Evolutionary conservation across 2,797 vertebrate genomes (phyloP).

Genomic region (Coregonus ussuriensis): DNA sequence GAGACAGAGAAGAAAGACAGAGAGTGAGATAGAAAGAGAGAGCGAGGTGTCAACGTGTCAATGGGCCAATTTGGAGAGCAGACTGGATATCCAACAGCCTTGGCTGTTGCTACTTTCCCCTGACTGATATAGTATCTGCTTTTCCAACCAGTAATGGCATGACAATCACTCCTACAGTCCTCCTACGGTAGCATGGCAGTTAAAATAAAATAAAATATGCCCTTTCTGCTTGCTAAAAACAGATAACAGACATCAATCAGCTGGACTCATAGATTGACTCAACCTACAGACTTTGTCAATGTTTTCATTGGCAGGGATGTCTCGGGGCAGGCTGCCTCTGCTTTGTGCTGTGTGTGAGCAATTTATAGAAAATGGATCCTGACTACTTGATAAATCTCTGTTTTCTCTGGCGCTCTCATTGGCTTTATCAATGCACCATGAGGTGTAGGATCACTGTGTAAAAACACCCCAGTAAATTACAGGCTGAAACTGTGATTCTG

Average conservation of each 20-base stretch:
- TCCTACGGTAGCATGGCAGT: constrained; percentile 24
- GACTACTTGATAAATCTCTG: constrained; percentile 36
- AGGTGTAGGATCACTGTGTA: constrained; percentile 17
- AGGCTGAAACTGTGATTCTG: neutral
- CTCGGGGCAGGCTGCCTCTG: constrained; percentile 23
- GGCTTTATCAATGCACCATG: constrained; percentile 39
- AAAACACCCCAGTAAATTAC: constrained; percentile 8
- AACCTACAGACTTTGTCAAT: constrained; percentile 50
- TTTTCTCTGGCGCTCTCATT: constrained; percentile 31
- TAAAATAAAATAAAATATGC: constrained; percentile 44
- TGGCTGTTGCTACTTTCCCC: neutral
- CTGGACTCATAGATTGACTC: constrained; percentile 37
- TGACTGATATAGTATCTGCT: constrained; percentile 41
- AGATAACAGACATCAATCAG: constrained; percentile 49
- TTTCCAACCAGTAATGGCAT: constrained; percentile 27
- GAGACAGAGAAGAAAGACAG: neutral
- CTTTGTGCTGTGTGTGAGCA: constrained; percentile 37
- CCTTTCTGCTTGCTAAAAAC: constrained; percentile 52
- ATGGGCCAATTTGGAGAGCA: neutral
- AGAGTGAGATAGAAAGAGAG: neutral
- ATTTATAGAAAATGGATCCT: constrained; percentile 54
- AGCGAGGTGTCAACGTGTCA: constrained; percentile 12
- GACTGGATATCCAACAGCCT: neutral
- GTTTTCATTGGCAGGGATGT: constrained; percentile 58
- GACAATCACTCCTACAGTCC: constrained; percentile 43